These are phyloP conservation scores for Jordanella pulchra DNA, from an alignment of 2,797 vertebrate species.

Conservation along the genomic window DNA sequence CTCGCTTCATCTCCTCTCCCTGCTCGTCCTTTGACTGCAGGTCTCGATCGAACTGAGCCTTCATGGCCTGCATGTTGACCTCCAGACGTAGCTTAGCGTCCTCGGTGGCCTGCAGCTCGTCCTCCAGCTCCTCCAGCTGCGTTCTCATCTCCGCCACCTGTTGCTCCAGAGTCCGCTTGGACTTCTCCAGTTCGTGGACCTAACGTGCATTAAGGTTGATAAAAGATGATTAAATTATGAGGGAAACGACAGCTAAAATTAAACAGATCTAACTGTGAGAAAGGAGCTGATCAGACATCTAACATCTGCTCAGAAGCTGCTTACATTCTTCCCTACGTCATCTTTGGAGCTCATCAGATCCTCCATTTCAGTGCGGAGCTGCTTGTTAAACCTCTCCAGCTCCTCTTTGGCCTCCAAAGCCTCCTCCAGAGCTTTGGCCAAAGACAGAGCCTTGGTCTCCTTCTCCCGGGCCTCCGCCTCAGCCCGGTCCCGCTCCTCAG, in stretches of 20 bases:
- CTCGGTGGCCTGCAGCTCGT: slow-evolving; percentile 95
- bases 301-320: slow-evolving; percentile 51
- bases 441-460: slow-evolving; percentile 93
- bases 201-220: slow-evolving; percentile 48
- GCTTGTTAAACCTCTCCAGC: slow-evolving; percentile 92
- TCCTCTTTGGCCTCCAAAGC: slow-evolving; percentile 94
- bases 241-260: too few relatives aligned
- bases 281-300: neutral
- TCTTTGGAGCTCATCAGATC: slow-evolving; percentile 98
- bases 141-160: slow-evolving; percentile 98
- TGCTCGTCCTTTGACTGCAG: slow-evolving; percentile 92
- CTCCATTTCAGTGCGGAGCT: slow-evolving; percentile 95
- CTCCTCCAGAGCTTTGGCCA: slow-evolving; percentile 93
- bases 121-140: slow-evolving; percentile 96
- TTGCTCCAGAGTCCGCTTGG: slow-evolving; percentile 93
- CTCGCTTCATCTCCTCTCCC: slow-evolving; percentile 93
- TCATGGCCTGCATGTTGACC: slow-evolving; percentile 99
- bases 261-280: neutral
- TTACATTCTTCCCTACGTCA: slow-evolving; percentile 96
- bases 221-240: too few relatives aligned
- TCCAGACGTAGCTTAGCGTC: slow-evolving; percentile 96
- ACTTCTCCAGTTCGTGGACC: slow-evolving; percentile 99
- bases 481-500: slow-evolving; percentile 93
- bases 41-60: slow-evolving; percentile 95
- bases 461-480: slow-evolving; percentile 97